These are phyloP conservation scores for Orycteropus afer DNA, from an alignment of 2,113 vertebrate species.

Conservation along the genomic window DNA sequence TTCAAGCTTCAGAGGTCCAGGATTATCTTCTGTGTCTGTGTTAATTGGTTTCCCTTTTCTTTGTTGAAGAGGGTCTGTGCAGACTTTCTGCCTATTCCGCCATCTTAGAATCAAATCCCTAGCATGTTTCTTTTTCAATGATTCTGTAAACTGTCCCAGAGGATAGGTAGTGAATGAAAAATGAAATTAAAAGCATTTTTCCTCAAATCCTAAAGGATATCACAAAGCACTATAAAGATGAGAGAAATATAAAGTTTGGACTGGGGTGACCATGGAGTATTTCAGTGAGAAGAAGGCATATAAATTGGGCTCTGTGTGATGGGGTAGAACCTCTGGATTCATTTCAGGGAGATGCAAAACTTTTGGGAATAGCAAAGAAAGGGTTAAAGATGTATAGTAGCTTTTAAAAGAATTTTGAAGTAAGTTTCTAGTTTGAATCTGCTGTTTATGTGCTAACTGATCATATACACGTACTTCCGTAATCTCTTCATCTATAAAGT, in stretches of 20 bases:
- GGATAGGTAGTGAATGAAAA: conserved; percentile 8
- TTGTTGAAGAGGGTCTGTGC: no score
- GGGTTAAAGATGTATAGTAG: background rate
- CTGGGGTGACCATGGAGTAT: background rate
- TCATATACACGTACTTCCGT: background rate
- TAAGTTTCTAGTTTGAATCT: background rate
- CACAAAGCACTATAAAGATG: background rate
- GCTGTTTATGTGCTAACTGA: background rate
- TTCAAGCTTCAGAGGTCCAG: no score
- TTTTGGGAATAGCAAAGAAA: background rate
- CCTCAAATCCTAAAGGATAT: background rate
- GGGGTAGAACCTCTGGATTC: background rate
- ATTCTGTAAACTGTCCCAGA: background rate
- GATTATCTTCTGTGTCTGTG: no score
- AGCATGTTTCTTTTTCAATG: conserved; percentile 28
- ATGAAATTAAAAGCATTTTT: background rate
- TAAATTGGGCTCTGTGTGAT: background rate
- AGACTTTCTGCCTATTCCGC: no score
- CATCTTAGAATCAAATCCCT: no score
- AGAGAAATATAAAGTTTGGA: background rate
- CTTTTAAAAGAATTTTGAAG: background rate
- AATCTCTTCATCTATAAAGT: background rate
- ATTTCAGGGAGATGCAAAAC: background rate
- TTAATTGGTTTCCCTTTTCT: no score
- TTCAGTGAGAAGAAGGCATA: background rate